Percentiles rank a stretch among this genome's conserved stretches.
Evolutionary conservation across 2,888 invertebrate genomes (phyloP).

Genomic region (Encarsia formosa): DNA sequence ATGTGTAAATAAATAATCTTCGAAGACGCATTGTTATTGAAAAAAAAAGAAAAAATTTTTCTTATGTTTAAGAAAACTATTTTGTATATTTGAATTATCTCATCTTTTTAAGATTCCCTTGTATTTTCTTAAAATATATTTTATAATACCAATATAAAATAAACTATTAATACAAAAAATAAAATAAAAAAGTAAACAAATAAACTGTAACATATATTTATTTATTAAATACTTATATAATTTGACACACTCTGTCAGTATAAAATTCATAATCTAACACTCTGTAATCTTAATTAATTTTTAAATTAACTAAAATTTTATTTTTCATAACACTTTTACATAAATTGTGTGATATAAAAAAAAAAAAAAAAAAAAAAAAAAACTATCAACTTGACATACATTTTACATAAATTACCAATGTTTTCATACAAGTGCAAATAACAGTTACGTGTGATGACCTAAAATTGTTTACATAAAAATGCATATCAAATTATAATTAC

Average conservation of each 20-base stretch:
- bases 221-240: slow-evolving; percentile 17
- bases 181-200: too few relatives aligned
- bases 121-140: slow-evolving; percentile 29
- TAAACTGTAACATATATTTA: slow-evolving; percentile 19
- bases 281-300: slow-evolving; percentile 8
- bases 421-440: too few relatives aligned
- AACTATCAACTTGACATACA: too few relatives aligned
- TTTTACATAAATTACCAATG: too few relatives aligned
- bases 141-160: slow-evolving; percentile 25
- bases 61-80: slow-evolving; percentile 20
- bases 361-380: too few relatives aligned
- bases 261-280: slow-evolving; percentile 12
- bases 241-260: slow-evolving; percentile 24
- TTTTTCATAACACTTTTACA: too few relatives aligned
- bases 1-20: slow-evolving; percentile 26
- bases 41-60: slow-evolving; percentile 12
- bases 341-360: too few relatives aligned
- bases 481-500: slow-evolving; percentile 19
- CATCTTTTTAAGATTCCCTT: slow-evolving; percentile 22
- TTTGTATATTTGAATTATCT: slow-evolving; percentile 26
- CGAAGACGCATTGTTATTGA: slow-evolving; percentile 19
- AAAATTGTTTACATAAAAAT: slow-evolving; percentile 20
- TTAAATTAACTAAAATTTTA: slow-evolving; percentile 11
- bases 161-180: slow-evolving; percentile 19
- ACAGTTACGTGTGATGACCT: too few relatives aligned